Evolutionary conservation across 2,888 invertebrate species (phyloP), one percentile per base, ranked within the genome.

Genomic region (Trichogramma evanescens): DNA sequence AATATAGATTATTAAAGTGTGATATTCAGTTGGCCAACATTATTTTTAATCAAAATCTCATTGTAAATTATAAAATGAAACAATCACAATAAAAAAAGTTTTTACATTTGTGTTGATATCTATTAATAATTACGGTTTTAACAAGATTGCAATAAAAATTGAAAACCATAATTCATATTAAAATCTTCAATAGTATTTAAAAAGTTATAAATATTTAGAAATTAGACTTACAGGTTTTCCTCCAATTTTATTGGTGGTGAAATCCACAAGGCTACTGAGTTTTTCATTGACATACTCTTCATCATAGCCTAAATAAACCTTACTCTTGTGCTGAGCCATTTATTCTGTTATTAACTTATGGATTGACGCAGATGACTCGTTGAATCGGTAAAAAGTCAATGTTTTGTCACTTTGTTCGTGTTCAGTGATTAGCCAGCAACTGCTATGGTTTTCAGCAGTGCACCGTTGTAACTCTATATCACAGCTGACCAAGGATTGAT

Each of bases 181-280:
- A 50, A 13, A 4, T 53, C 4, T n/a, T 54, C 43, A 13, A 43
- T 38, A 5, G 54, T 13, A 4, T 42, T 42, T 6, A 13, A 9
- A 10, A 13, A 50, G 39, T 58, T 26, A 2, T 26, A 39, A 51
- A 2, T 48, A 26, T 6, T 54, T 6, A 13, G 13, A 8, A 13
- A 13, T 13, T 13, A 52, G 48, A 72, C 75, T 75, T 71, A 80
- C 80, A 66, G 80, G 78, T 66, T 70, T 70, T 65, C 92, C 93
- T 68, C 93, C 92, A 65, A 92, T 85, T 85, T 93, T 93, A 77
- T 91, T 92, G 42, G 87, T 84, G 43, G 85, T 85, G 74, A 85
- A 89, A 76, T 86, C 87, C 43, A 89, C 78, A 59, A 82, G 74
- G 9, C 80, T 80, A 68, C 83, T 83, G 76, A 87, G 82, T 77